phyloP scores from a whole-genome alignment of 2,113 vertebrate species.

The Sinocyclocheilus anshuiensis region DNA sequence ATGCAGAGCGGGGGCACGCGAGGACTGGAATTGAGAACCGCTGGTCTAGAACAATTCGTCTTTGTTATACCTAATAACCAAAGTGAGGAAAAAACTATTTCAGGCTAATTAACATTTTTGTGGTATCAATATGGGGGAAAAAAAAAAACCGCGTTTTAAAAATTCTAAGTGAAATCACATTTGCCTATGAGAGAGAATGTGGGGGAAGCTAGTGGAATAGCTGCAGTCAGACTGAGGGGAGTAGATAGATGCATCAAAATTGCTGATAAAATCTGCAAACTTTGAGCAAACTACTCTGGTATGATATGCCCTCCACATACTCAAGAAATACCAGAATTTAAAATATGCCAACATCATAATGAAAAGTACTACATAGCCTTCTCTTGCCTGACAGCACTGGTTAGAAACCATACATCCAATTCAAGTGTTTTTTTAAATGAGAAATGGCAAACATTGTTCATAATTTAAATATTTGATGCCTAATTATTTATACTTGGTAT shows the following conservation, averaged over 20 bases:
- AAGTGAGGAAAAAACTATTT: background rate
- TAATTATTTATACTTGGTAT: too few relatives aligned
- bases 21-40: too few relatives aligned
- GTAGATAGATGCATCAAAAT: background rate
- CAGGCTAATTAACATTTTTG: background rate
- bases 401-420: background rate
- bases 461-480: background rate
- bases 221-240: background rate
- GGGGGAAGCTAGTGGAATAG: background rate
- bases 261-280: background rate
- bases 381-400: background rate
- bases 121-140: background rate
- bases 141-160: too few relatives aligned
- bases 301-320: background rate
- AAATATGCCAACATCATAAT: background rate
- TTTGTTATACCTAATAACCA: background rate
- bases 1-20: too few relatives aligned
- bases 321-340: background rate
- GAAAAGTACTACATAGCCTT: background rate
- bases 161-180: background rate
- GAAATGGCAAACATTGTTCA: background rate
- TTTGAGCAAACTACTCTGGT: background rate
- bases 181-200: background rate
- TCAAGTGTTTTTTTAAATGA: background rate
- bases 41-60: too few relatives aligned